Base-by-base conservation (phyloP, 2,888 invertebrate genomes). In the Limulus polyphemus region DNA sequence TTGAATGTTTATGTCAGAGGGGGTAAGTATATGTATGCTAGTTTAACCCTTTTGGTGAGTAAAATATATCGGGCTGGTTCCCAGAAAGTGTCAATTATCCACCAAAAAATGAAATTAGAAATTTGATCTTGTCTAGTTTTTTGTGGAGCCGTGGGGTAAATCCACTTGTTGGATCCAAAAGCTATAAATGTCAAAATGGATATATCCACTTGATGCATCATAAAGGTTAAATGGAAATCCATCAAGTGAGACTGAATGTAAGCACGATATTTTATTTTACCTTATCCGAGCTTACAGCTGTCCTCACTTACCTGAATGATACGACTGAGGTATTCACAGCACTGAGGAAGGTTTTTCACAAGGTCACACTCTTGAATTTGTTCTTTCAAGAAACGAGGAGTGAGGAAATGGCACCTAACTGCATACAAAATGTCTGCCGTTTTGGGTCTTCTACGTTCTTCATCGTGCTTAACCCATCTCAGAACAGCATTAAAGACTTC, bases 401-500 rank as follows among this genome's bases (percentile, higher is more conserved):
- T 90, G 51, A 94, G 81, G 78, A 89, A 91, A 76, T 93, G 92
- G 74, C 93, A 92, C 1, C 94, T 83, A 3, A 94, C 93, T 0
- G 90, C 90, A 70, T 85, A 86, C 56, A 94, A 77, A 70, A 94
- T 89, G 70, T 85, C 85, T 72, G 91, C 88, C 86, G 94, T 88
- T 73, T 90, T 88, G 32, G 86, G 83, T 67, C 87, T 84, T 46
- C 94, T 81, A 64, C 84, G 83, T 69, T 90, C 88, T 72, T 90
- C 88, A 72, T 93, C 91, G 75, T 89, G 85, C 74, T 75, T 74
- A 16, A 84, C 91, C 94, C 94, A 94, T 76, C 87, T 88, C 10
- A 94, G 79, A 49, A 94, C 93, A 13, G 94, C 90, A 74, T 88
- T 87, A 74, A 90, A 91, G 0, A 91, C 93, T 77, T 94, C 92